These are phyloP conservation scores for Adineta ricciae DNA, from an alignment of 2,888 invertebrate species.

Conservation along the genomic window DNA sequence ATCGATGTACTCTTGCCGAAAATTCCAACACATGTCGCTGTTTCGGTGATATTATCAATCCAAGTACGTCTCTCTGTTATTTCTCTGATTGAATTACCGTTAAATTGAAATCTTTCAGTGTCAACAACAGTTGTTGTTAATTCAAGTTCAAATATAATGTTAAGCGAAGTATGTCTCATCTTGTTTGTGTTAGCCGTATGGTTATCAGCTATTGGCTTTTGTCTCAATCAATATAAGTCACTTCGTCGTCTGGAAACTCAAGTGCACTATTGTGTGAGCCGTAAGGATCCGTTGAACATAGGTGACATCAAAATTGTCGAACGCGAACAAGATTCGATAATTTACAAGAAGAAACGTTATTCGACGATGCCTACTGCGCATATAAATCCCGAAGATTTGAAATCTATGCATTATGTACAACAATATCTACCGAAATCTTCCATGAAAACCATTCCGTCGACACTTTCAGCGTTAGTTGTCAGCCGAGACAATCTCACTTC, in stretches of 20 bases:
- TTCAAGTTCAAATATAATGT: neutral
- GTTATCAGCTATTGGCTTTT: slow-evolving; percentile 11
- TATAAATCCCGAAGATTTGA: neutral
- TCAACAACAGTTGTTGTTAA: neutral
- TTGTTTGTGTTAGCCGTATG: slow-evolving; percentile 10
- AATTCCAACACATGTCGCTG: neutral
- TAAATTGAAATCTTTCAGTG: neutral
- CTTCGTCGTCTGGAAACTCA: slow-evolving; percentile 3
- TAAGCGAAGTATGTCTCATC: neutral
- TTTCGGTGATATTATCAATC: neutral
- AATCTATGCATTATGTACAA: neutral
- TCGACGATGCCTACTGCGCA: neutral
- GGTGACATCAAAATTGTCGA: slow-evolving; percentile 5
- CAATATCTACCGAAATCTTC: neutral
- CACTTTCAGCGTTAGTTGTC: neutral
- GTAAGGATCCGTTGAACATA: neutral
- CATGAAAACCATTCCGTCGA: neutral
- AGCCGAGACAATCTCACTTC: neutral
- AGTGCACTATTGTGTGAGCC: neutral
- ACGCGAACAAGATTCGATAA: slow-evolving; percentile 16
- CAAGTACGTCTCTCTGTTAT: neutral
- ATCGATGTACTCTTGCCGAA: neutral
- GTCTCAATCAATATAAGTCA: slow-evolving; percentile 17
- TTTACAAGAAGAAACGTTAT: slow-evolving; percentile 21
- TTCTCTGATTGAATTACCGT: neutral